Conservation (phyloP, 2,797 vertebrate genomes). For the Rhinophrynus dorsalis region DNA sequence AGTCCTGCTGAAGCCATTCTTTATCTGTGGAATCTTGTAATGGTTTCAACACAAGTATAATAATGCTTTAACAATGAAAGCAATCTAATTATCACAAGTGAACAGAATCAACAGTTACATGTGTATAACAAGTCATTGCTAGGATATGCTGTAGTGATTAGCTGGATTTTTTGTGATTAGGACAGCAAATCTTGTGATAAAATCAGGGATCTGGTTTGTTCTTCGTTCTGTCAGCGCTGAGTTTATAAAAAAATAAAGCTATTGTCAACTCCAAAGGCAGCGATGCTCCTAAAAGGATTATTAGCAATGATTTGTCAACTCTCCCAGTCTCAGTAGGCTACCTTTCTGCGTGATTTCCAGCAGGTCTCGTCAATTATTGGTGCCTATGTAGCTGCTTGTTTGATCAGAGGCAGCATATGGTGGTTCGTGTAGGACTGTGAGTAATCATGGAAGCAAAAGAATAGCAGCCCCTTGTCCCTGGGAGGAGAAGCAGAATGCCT, state of each 20-base stretch:
- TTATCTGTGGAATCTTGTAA: no score
- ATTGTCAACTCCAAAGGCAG: constrained; percentile 62
- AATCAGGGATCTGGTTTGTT: constrained; percentile 52
- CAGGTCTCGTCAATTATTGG: constrained; percentile 78
- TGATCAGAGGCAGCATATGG: constrained; percentile 81
- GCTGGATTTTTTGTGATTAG: constrained; percentile 44
- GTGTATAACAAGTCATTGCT: no score
- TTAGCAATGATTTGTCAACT: constrained; percentile 77
- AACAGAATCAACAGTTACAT: no score
- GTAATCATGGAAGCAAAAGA: constrained; percentile 62
- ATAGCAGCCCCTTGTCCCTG: constrained; percentile 55
- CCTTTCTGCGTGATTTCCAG: constrained; percentile 80
- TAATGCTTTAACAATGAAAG: no score
- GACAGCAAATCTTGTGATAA: constrained; percentile 38
- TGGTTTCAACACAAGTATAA: no score
- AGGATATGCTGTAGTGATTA: no score
- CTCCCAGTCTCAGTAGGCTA: constrained; percentile 77
- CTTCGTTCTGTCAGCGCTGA: constrained; percentile 61
- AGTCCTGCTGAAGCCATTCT: no score
- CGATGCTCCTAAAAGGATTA: constrained; percentile 74
- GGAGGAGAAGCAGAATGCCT: constrained; percentile 55
- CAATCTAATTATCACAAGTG: no score
- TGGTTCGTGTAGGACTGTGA: constrained; percentile 66
- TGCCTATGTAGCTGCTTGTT: constrained; percentile 70
- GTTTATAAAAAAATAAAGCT: constrained; percentile 67